Evolutionary conservation across 1,140 invertebrate genomes (phyloP).

Genomic region (Euura saliciscinereae): DNA sequence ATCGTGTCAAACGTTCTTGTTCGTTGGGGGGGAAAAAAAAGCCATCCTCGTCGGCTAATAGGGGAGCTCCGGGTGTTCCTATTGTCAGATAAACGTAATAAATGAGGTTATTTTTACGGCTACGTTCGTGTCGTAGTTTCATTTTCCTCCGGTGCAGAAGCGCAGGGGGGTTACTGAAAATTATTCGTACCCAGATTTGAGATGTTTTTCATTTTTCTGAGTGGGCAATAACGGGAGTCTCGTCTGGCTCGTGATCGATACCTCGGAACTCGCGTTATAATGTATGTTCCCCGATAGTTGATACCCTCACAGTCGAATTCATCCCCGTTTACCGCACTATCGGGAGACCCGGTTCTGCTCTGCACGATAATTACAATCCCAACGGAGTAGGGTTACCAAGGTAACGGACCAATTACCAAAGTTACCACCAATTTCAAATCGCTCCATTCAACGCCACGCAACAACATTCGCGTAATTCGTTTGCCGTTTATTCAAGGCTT

Average conservation of each 20-base stretch:
- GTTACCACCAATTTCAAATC: constrained; percentile 3
- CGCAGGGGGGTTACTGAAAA: too few species aligned
- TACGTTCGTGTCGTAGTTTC: too few species aligned
- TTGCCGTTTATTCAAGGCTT: background rate
- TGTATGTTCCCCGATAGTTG: too few species aligned
- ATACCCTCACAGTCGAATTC: background rate
- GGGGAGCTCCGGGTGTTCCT: background rate
- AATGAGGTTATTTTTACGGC: background rate
- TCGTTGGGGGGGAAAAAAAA: background rate
- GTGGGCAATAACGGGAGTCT: too few species aligned
- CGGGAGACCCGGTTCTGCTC: background rate
- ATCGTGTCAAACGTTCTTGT: background rate
- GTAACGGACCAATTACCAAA: constrained; percentile 4
- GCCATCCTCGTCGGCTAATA: background rate
- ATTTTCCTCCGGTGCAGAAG: too few species aligned
- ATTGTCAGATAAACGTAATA: background rate
- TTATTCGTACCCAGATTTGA: background rate
- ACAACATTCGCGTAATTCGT: background rate
- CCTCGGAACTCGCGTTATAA: too few species aligned
- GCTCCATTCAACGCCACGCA: background rate
- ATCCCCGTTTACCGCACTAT: background rate
- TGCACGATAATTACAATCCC: background rate
- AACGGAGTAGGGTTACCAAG: background rate
- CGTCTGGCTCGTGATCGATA: too few species aligned
- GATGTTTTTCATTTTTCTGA: too few species aligned